Percentiles rank a stretch among this genome's conserved stretches.
phyloP scores from a whole-genome alignment of 2,888 invertebrate species.

The Dexiosoma caninum region DNA sequence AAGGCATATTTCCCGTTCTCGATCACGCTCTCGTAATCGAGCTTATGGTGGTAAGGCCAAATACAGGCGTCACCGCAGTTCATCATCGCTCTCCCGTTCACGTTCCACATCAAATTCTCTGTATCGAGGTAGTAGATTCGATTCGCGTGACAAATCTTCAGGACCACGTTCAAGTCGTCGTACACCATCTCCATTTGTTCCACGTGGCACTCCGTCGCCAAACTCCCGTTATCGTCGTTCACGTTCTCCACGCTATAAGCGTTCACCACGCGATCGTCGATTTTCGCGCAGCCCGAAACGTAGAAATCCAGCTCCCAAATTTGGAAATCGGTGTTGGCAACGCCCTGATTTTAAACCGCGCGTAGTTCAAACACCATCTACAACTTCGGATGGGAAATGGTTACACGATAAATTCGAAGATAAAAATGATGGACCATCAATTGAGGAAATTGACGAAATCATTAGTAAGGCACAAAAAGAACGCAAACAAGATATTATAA shows the following conservation, averaged over 20 bases:
- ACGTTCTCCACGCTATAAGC: conserved; percentile 70
- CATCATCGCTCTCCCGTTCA: conserved; percentile 68
- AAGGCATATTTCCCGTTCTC: conserved; percentile 58
- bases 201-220: conserved; percentile 81
- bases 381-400: conserved; percentile 77
- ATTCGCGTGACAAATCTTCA: conserved; percentile 66
- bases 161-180: conserved; percentile 73
- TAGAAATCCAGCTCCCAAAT: conserved; percentile 29
- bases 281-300: conserved; percentile 47
- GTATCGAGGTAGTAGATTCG: conserved; percentile 68
- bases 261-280: conserved; percentile 12
- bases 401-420: conserved; percentile 79
- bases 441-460: conserved; percentile 81
- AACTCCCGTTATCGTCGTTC: conserved; percentile 77
- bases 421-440: conserved; percentile 73
- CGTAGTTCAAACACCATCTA: conserved; percentile 9
- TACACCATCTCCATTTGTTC: conserved; percentile 74
- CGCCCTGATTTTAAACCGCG: conserved; percentile 60
- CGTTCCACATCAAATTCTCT: conserved; percentile 40
- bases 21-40: conserved; percentile 66
- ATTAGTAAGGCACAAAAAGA: conserved; percentile 80
- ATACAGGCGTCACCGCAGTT: conserved; percentile 66
- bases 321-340: conserved; percentile 70
- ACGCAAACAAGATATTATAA: conserved; percentile 80
- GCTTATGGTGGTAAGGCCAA: conserved; percentile 65